Percentiles rank a stretch among this genome's conserved stretches.
These are phyloP conservation scores for Apodemus agrarius DNA, from an alignment of 2,797 vertebrate genomes.

Conservation along the genomic window DNA sequence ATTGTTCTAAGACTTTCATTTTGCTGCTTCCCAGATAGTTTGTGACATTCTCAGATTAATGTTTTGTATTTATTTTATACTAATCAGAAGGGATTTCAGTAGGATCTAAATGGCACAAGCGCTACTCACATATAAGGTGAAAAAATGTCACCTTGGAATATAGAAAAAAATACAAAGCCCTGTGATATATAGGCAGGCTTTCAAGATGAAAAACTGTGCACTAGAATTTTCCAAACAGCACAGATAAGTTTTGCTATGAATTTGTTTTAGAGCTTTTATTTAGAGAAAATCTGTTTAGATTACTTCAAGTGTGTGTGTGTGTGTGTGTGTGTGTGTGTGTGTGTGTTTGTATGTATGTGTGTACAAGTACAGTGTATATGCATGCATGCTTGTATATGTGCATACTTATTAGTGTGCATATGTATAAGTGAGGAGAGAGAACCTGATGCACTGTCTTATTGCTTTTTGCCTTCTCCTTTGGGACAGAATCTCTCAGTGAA, in stretches of 20 bases:
- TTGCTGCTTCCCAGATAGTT: not conserved
- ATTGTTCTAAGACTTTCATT: not conserved
- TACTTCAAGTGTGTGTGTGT: not conserved
- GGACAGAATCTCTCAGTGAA: not conserved
- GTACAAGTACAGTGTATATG: not conserved
- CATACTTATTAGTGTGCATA: not conserved
- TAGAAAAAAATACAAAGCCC: not conserved
- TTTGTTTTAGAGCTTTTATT: not conserved
- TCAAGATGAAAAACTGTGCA: not conserved
- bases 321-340: not conserved
- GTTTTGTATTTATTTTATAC: slow-evolving; percentile 28
- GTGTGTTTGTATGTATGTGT: not conserved
- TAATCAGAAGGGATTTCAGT: not conserved
- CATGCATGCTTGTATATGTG: too few relatives aligned
- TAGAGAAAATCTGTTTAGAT: not conserved
- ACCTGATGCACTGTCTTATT: not conserved
- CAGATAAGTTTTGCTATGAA: not conserved
- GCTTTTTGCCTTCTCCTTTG: not conserved
- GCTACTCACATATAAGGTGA: not conserved
- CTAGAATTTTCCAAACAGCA: not conserved
- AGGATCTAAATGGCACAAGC: not conserved
- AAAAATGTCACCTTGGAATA: not conserved
- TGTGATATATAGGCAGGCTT: not conserved
- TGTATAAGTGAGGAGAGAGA: not conserved
- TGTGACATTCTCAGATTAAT: not conserved